A percentile compares a stretch with the other conserved stretches of the same genome.
Evolutionary conservation across 2,888 invertebrate species (phyloP).

Genomic region (Rhopalosiphum nymphaeae): DNA sequence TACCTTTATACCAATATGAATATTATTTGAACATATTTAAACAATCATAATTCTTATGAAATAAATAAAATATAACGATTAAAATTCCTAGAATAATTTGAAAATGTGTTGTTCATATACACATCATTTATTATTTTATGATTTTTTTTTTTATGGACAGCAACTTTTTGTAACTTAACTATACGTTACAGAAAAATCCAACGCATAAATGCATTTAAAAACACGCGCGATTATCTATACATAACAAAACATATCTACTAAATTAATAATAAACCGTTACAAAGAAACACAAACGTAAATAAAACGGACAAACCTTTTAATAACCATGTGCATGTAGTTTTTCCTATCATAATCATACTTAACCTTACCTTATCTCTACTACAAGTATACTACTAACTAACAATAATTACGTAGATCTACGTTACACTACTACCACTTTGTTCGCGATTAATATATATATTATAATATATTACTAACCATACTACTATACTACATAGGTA

Average conservation of each 20-base stretch:
- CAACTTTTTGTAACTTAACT: neutral
- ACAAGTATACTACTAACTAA: neutral
- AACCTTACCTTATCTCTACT: neutral
- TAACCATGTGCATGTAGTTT: neutral
- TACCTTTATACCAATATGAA: neutral
- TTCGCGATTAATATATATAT: neutral
- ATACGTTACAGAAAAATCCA: neutral
- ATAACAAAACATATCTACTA: neutral
- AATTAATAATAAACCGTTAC: neutral
- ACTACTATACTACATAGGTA: neutral
- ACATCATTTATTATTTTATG: neutral
- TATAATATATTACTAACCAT: neutral
- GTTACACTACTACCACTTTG: neutral
- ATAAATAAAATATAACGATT: neutral
- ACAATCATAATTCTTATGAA: neutral
- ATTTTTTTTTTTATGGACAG: neutral
- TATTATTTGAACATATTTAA: neutral
- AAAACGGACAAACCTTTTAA: neutral
- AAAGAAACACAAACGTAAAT: neutral
- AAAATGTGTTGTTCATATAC: neutral
- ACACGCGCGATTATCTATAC: no score
- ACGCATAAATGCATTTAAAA: neutral
- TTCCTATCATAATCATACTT: neutral
- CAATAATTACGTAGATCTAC: neutral
- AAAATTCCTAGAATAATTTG: neutral